phyloP scores from a whole-genome alignment of 2,888 invertebrate genomes.

The Troglohyphantes excavatus region DNA sequence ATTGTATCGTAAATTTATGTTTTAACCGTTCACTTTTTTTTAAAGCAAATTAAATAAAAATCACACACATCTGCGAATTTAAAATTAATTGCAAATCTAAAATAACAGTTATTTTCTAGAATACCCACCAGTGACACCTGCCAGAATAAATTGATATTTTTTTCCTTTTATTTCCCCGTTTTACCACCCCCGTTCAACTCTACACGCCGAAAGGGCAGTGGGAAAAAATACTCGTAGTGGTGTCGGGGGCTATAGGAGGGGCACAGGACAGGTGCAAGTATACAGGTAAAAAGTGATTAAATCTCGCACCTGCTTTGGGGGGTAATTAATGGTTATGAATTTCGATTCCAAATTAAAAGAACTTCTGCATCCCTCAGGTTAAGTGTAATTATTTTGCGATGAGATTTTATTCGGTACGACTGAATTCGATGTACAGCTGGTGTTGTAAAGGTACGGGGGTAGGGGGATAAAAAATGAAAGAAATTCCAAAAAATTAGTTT shows the following conservation, averaged over 20 bases:
- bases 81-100: background rate
- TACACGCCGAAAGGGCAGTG: background rate
- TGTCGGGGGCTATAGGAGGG: conserved; percentile 6
- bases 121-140: conserved; percentile 26
- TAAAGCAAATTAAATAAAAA: background rate
- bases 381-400: background rate
- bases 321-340: conserved; percentile 75
- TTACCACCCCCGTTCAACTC: conserved; percentile 19
- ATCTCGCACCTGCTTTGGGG: conserved; percentile 64
- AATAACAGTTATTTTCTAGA: background rate
- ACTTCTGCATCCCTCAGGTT: background rate
- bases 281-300: conserved; percentile 63
- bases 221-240: conserved; percentile 3
- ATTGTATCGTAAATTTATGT: too few species aligned
- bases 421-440: background rate
- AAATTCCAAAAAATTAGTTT: too few species aligned
- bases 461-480: too few species aligned
- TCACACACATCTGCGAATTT: background rate
- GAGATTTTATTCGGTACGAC: background rate
- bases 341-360: conserved; percentile 48
- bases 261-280: conserved; percentile 56
- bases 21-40: background rate
- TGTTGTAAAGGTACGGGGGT: background rate
- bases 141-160: conserved; percentile 12
- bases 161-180: background rate